Evolutionary conservation across 2,797 vertebrate genomes (phyloP), one percentile per base, ranked within the genome.

Genomic region (Pterois miles): DNA sequence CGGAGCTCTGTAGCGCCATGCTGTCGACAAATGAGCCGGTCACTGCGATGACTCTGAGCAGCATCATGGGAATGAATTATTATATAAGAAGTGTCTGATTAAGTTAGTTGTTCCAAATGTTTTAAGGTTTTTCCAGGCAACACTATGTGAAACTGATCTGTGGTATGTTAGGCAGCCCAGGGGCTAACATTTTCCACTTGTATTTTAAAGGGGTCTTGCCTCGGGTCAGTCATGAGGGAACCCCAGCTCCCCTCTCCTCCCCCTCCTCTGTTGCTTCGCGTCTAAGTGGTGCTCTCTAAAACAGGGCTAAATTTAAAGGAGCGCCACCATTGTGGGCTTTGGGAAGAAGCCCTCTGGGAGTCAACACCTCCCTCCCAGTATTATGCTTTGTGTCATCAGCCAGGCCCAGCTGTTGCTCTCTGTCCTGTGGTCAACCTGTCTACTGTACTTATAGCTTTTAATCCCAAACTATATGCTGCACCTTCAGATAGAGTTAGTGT

Each of bases 151-250:
- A 88, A 92, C 65, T 62, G 83, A 90, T 86, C 80, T 80, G 58
- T 50, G 70, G 64, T 93, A 90, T 91, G 89, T 93, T 71, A 50
- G 76, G 82, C 85, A 8, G 70, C 69, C 50, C 54, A 13, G 40
- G 25, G 76, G 52, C 62, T 65, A 82, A 91, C 65, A 76, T 89
- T 93, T 93, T 91, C 88, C 87, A 85, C 74, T 90, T 73, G 77
- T 71, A 36, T 74, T 90, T 88, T 70, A 76, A 88, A 69, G 64
- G 60, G 67, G 57, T 82, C 66, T 81, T 66, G 54, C 65, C 66
- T 66, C 46, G 8, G 11, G 80, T 74, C 77, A 80, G 80, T 79
- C 71, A 81, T 75, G 78, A 82, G 84, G 85, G 62, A 85, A 79
- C 71, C 75, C 87, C 72, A 48, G 33, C 79, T 4, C 10, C 57